Evolutionary conservation across 1,140 invertebrate genomes (phyloP), one percentile per base, ranked within the genome.

Genomic region (Drosophila kikkawai): DNA sequence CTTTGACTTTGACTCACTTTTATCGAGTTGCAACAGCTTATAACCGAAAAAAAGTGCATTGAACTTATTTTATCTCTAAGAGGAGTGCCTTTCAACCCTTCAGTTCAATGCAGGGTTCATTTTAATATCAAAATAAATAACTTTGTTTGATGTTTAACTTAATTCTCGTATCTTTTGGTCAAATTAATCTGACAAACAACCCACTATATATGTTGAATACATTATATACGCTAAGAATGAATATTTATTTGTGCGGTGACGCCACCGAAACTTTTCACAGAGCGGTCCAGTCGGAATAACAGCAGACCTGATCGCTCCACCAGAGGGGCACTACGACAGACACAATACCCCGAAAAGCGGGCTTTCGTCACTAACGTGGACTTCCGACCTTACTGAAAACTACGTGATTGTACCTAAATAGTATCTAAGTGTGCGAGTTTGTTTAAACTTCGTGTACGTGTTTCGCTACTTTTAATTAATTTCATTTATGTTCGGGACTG

Each of bases 371-470:
- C 74, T 53, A 76, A 75, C 34, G 19, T 51, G 61, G 34, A 76
- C 63, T 76, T 58, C 61, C 73, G 74, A 53, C 63, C 47, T 22
- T 39, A 11, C 34, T 19, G 15, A 36, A 53, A 34, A n/a, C 17
- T 51, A 55, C 26, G 34, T 57, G 36, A 48, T 36, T 44, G 17
- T 51, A 42, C 11, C 13, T 7, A 17, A 53, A 42, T 34, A 17
- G 29, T 51, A 34, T 37, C 4, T 19, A 13, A 19, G 41, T 36
- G 34, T 61, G 34, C 37, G 69, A 11, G 47, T 47, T 67, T 85
- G 80, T 87, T 79, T 86, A 73, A 74, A 61, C 63, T 73, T 60
- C 22, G 66, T 63, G 61, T 81, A 73, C 79, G 82, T 82, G 66
- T 66, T 77, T 60, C 37, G 58, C 60, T 66, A 19, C 36, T 42